Percentiles rank a stretch among this genome's conserved stretches.
Conservation (phyloP, 2,888 invertebrate genomes). For the Cephus sareptanus region DNA sequence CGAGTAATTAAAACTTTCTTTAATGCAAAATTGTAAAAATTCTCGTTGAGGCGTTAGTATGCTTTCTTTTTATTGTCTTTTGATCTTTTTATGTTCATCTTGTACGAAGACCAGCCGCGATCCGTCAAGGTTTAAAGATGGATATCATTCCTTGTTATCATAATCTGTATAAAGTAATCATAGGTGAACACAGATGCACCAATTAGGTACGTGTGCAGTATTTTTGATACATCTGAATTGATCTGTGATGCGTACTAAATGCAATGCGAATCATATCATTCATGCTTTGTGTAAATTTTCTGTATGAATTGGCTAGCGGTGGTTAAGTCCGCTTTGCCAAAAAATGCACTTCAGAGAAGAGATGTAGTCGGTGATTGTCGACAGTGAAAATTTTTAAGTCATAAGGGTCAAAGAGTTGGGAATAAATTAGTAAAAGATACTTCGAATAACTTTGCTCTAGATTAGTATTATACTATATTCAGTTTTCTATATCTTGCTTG, state of each 20-base stretch:
- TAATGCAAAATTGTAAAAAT: background rate
- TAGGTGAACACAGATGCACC: conserved; percentile 33
- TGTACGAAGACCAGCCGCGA: background rate
- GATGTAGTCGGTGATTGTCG: background rate
- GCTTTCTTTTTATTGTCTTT: background rate
- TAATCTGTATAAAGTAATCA: conserved; percentile 21
- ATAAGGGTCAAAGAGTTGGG: background rate
- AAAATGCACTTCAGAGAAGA: background rate
- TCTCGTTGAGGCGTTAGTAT: background rate
- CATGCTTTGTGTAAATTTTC: background rate
- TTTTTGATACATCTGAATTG: conserved; percentile 50
- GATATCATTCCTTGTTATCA: background rate
- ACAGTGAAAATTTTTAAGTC: background rate
- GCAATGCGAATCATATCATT: background rate
- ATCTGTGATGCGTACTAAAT: conserved; percentile 39
- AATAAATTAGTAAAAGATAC: background rate
- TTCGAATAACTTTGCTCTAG: background rate
- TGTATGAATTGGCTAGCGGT: background rate
- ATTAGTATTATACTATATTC: background rate
- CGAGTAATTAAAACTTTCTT: background rate
- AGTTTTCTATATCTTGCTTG: background rate
- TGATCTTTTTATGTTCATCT: background rate
- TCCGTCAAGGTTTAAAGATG: background rate
- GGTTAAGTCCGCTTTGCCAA: background rate
- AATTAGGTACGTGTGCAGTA: conserved; percentile 36